Evolutionary conservation across 1,140 invertebrate species (phyloP), one percentile per base, ranked within the genome.

Genomic region (Anastrepha obliqua): DNA sequence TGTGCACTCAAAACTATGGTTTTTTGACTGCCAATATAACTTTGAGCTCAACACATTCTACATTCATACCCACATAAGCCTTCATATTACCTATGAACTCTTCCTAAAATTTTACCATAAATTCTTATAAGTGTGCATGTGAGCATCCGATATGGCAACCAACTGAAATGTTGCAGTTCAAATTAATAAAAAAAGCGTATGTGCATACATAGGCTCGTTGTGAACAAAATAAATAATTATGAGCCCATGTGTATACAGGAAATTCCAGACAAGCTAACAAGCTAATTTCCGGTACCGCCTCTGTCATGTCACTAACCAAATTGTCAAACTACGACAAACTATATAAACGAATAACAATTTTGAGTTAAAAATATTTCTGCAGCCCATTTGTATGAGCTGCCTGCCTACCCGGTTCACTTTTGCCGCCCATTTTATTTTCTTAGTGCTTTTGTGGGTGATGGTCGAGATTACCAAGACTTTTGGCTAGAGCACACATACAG

Each of bases 271-370:
- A 42, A 29, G 47, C 15, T 81, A 47, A 81, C 74, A 55, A 81
- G 74, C 17, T 47, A 81, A 81, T 81, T 81, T 81, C 74, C 74
- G n/a, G 74, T 81, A 29, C 74, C 74, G 74, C 74, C 74, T 81
- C 42, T 47, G 47, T 81, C 74, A 81, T 81, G 74, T 81, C 47
- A 55, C 74, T 81, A 55, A 81, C 74, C 44, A 81, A 81, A 81
- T 81, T 81, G 44, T 81, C 47, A 81, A 62, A 17, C 60, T n/a
- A 15, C 13, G n/a, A 62, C 13, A 62, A 17, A 74, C 44, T 74
- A n/a, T 44, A 17, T 51, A 74, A 81, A 9, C 44, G 47, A 78
- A 55, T 78, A 78, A 78, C 1, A 78, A 78, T 70, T 70, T 70
- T 42, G 7, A 70, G 29, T 17, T 17, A 44, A 70, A 70, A 70